Conservation (phyloP, 64 coral and sea anemone species). For the Trachythela sp. region DNA sequence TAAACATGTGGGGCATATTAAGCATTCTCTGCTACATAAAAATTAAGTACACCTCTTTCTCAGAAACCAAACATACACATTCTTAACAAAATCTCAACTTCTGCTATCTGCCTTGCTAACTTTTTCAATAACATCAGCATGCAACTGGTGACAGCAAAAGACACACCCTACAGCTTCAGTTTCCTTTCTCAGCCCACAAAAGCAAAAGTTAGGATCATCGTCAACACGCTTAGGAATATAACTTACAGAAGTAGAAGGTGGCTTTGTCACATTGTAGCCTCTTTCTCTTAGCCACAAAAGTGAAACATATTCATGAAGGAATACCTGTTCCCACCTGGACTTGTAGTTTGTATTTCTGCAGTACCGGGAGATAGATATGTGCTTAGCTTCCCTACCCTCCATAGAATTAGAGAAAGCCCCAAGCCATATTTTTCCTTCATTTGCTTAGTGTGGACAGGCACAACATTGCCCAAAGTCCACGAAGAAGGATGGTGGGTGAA, state of each 20-base stretch:
- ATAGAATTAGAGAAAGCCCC: not conserved
- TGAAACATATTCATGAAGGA: slow-evolving; percentile 10
- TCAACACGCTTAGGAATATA: not conserved
- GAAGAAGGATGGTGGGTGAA: not conserved
- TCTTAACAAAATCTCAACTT: not conserved
- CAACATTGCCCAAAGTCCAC: slow-evolving; percentile 15
- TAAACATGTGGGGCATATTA: no score
- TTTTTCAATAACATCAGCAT: not conserved
- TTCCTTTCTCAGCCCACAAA: not conserved
- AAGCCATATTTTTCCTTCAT: slow-evolving; percentile 8
- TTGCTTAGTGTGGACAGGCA: not conserved
- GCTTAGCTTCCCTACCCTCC: slow-evolving; percentile 26
- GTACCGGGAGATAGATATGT: not conserved
- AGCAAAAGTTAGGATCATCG: not conserved
- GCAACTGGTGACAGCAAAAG: not conserved
- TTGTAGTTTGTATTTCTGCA: slow-evolving; percentile 11
- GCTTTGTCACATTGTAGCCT: not conserved
- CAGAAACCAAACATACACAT: not conserved
- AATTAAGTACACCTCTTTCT: no score
- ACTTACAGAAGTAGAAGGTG: not conserved
- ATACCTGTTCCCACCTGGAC: slow-evolving; percentile 1
- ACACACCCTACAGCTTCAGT: not conserved
- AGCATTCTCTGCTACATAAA: no score
- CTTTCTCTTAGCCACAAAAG: not conserved
- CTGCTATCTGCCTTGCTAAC: not conserved